Conservation (phyloP, 2,797 vertebrate genomes). For the Halcyon badia region DNA sequence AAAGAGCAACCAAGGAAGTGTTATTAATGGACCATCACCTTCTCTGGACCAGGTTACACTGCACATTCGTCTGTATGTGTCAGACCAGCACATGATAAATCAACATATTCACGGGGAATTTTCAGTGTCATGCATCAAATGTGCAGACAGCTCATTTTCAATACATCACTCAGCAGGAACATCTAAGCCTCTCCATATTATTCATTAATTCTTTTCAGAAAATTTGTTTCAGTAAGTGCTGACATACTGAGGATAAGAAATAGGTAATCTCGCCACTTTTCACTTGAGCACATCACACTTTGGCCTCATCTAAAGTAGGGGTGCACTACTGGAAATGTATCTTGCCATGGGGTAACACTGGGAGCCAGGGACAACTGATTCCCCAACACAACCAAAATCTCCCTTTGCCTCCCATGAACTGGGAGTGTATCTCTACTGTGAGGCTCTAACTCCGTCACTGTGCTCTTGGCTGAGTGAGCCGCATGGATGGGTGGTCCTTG, state of each 20-base stretch:
- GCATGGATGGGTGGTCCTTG: fast-evolving
- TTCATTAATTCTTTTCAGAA: neutral
- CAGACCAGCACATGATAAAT: neutral
- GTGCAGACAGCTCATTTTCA: neutral
- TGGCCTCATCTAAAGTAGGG: neutral
- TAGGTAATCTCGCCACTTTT: neutral
- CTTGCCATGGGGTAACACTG: neutral
- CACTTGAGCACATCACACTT: fast-evolving
- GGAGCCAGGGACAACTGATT: neutral
- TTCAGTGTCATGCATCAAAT: neutral
- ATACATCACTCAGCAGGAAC: neutral
- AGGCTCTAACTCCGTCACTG: neutral
- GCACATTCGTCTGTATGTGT: neutral
- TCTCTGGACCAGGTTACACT: neutral
- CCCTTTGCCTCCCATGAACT: neutral
- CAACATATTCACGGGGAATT: neutral
- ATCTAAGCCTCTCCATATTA: neutral
- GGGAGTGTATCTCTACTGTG: neutral
- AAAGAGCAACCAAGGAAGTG: neutral
- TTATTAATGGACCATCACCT: neutral
- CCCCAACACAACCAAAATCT: neutral
- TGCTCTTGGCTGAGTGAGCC: neutral
- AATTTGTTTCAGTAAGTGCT: neutral
- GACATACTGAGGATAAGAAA: neutral
- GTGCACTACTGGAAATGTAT: neutral